A percentile compares a stretch with the other conserved stretches of the same genome.
Conservation (phyloP, 1,140 invertebrate genomes). For the Pissodes strobi region DNA sequence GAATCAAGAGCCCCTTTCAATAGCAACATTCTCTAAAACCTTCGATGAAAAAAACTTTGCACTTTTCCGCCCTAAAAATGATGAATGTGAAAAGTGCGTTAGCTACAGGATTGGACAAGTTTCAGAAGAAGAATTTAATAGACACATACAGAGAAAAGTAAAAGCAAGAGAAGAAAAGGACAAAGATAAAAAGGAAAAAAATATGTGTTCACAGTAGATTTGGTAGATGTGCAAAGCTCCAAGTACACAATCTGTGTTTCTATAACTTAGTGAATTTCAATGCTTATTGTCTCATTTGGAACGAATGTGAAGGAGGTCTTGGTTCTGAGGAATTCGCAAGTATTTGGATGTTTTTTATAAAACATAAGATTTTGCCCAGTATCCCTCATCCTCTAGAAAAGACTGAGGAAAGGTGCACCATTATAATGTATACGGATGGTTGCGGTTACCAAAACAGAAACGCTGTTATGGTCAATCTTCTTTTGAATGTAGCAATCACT, state of each 20-base stretch:
- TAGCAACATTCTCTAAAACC: conserved; percentile 2
- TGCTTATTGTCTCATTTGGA: conserved; percentile 13
- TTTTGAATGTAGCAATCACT: not conserved
- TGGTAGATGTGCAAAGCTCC: conserved; percentile 21
- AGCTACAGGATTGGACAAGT: not conserved
- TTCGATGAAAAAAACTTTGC: conserved; percentile 9
- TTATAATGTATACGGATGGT: no score
- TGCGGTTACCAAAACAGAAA: not conserved
- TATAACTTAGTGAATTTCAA: no score
- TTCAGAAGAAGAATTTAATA: conserved; percentile 12
- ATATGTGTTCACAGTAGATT: conserved; percentile 16
- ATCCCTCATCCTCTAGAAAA: not conserved
- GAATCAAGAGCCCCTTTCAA: conserved; percentile 7
- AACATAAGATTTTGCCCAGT: not conserved
- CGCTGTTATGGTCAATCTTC: not conserved
- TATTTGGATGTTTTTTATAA: conserved; percentile 3
- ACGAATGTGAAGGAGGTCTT: no score
- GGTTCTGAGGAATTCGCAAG: no score
- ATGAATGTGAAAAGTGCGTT: conserved; percentile 23
- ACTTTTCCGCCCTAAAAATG: conserved; percentile 21
- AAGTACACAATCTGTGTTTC: no score
- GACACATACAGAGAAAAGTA: conserved; percentile 1
- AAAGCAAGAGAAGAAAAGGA: conserved; percentile 16
- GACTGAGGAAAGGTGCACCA: conserved; percentile 5
- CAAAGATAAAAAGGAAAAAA: conserved; percentile 1